A percentile compares a stretch with the other conserved stretches of the same genome.
phyloP scores from a whole-genome alignment of 1,140 invertebrate species.

The Drosophila pallidifrons region DNA sequence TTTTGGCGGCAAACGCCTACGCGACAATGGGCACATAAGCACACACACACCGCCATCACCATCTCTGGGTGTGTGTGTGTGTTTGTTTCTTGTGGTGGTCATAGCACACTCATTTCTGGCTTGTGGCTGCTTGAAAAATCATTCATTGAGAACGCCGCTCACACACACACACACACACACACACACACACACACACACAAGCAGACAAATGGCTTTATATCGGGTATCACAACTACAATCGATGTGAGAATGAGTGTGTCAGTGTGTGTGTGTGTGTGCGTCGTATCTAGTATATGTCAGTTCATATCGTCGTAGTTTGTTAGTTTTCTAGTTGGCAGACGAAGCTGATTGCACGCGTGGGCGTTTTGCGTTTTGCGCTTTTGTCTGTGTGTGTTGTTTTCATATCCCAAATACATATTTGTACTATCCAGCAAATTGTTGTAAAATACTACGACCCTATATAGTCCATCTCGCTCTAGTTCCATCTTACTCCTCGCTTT shows the following conservation, averaged over 20 bases:
- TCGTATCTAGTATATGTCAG: conserved; percentile 38
- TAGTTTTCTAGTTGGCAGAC: conserved; percentile 59
- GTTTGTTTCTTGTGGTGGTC: conserved; percentile 29
- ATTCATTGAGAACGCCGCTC: conserved; percentile 70
- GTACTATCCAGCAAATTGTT: conserved; percentile 70
- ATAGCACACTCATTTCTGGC: conserved; percentile 43
- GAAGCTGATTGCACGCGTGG: conserved; percentile 72
- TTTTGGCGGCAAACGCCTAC: conserved; percentile 80
- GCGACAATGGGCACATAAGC: conserved; percentile 37
- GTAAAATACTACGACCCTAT: conserved; percentile 67
- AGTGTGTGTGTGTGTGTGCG: conserved; percentile 1
- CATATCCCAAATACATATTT: conserved; percentile 77
- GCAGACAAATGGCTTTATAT: conserved; percentile 33
- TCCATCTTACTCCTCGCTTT: not conserved
- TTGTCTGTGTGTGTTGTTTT: conserved; percentile 64
- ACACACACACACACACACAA: conserved; percentile 21
- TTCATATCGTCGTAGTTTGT: conserved; percentile 39
- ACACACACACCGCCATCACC: not conserved
- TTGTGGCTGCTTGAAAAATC: conserved; percentile 74
- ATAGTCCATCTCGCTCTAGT: conserved; percentile 37
- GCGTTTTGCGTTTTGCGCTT: conserved; percentile 47
- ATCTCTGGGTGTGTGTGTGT: conserved; percentile 7
- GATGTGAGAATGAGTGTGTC: conserved; percentile 10
- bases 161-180: conserved; percentile 4
- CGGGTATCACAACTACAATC: not conserved